Conservation (phyloP, 2,888 invertebrate species). For the Acanthacorydalis orientalis region DNA sequence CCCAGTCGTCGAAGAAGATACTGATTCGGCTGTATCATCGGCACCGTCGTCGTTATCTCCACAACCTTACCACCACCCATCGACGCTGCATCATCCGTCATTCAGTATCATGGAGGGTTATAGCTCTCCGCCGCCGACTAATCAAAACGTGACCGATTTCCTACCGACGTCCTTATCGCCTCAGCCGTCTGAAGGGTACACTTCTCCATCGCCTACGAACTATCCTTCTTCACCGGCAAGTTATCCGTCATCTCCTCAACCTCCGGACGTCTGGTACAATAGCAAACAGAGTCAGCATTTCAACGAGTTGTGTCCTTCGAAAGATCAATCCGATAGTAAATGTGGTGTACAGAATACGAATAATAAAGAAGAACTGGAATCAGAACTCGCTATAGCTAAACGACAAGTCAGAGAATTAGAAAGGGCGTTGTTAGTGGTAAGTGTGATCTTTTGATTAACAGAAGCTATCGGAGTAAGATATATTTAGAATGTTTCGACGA, state of each 20-base stretch:
- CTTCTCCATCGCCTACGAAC: conserved; percentile 7
- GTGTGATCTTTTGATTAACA: conserved; percentile 4
- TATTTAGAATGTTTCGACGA: neutral
- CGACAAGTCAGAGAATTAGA: conserved; percentile 31
- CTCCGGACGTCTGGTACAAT: neutral
- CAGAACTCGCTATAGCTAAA: conserved; percentile 29
- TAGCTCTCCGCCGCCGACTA: conserved; percentile 20
- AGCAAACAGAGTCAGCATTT: neutral
- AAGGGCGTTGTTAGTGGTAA: conserved; percentile 27
- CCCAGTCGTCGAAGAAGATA: conserved; percentile 7
- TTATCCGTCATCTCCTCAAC: neutral
- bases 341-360: conserved; percentile 3
- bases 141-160: conserved; percentile 21
- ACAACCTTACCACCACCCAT: conserved; percentile 36
- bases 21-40: conserved; percentile 21
- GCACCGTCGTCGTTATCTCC: conserved; percentile 54
- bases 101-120: conserved; percentile 17
- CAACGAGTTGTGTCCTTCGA: neutral
- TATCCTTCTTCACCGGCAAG: conserved; percentile 6
- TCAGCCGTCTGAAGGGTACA: conserved; percentile 9
- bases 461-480: neutral
- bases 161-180: conserved; percentile 10
- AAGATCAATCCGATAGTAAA: conserved; percentile 12
- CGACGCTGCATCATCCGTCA: conserved; percentile 16
- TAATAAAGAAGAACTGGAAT: conserved; percentile 23